Conservation (phyloP, 2,888 invertebrate species). For the Caenorhabditis sp. region DNA sequence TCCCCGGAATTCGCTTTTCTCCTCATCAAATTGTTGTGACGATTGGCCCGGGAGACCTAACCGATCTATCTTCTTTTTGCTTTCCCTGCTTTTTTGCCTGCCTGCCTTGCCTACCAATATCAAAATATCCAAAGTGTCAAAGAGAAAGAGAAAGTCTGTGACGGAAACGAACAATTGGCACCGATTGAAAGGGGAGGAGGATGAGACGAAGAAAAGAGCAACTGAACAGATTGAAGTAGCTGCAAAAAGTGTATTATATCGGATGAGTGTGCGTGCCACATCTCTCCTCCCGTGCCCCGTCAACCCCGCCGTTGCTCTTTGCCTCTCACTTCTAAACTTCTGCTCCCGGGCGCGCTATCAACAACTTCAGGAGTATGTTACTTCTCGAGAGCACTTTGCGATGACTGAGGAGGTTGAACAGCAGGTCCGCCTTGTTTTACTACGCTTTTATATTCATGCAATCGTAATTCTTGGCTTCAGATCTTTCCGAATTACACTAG, state of each 20-base stretch:
- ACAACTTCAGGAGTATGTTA: constrained; percentile 15
- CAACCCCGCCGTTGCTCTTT: constrained; percentile 31
- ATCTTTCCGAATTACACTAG: too few relatives aligned
- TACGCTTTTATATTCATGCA: background rate
- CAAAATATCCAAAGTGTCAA: constrained; percentile 25
- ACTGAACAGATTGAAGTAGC: constrained; percentile 57
- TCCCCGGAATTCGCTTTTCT: constrained; percentile 14
- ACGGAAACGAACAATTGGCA: constrained; percentile 54
- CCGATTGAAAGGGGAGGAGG: constrained; percentile 14
- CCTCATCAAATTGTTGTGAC: constrained; percentile 55
- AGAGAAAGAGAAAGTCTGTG: constrained; percentile 1
- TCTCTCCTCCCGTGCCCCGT: constrained; percentile 33
- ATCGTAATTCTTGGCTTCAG: too few relatives aligned
- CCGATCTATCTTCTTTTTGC: constrained; percentile 47
- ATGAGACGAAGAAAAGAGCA: constrained; percentile 32
- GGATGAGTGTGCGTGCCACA: constrained; percentile 48
- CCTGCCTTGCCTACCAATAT: constrained; percentile 37
- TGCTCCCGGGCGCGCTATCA: constrained; percentile 21
- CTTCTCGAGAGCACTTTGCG: background rate
- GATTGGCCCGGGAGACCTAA: constrained; percentile 41
- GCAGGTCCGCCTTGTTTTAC: background rate
- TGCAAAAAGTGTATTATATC: constrained; percentile 57
- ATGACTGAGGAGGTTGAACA: background rate
- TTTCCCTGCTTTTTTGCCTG: constrained; percentile 15
- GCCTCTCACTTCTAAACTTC: constrained; percentile 31